Percentiles rank a stretch among this genome's conserved stretches.
These are phyloP conservation scores for Plutomurus gul DNA, from an alignment of 1,140 invertebrate genomes.

Conservation along the genomic window DNA sequence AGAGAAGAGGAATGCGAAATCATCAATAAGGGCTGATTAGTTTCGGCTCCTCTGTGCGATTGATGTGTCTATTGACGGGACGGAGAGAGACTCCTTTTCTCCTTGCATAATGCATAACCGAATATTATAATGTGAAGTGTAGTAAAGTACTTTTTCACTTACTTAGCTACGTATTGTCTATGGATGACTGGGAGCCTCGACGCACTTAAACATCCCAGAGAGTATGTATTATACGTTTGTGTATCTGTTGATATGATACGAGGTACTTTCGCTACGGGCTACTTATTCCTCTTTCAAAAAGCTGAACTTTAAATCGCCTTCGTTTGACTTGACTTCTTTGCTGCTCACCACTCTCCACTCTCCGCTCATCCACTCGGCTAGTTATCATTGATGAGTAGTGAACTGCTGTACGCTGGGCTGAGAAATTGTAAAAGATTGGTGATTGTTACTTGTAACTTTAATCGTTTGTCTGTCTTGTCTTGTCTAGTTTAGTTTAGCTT, in stretches of 20 bases:
- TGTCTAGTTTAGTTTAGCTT: conserved; percentile 11
- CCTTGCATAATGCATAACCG: not conserved
- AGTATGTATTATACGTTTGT: not conserved
- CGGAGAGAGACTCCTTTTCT: not conserved
- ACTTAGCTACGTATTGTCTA: not conserved
- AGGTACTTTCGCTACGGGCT: not conserved
- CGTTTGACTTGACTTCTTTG: not conserved
- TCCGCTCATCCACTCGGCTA: not conserved
- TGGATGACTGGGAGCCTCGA: too few relatives aligned
- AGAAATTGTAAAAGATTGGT: conserved; percentile 6
- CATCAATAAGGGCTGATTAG: conserved; percentile 53
- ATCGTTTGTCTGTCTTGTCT: not conserved
- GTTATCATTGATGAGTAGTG: not conserved
- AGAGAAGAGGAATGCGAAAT: conserved; percentile 43
- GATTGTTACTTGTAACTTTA: conserved; percentile 7
- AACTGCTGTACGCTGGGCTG: not conserved
- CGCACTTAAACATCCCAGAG: too few relatives aligned
- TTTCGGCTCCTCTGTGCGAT: conserved; percentile 49
- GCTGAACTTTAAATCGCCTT: not conserved
- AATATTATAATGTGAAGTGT: not conserved
- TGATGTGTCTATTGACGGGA: conserved; percentile 49
- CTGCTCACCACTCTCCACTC: not conserved
- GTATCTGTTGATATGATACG: not conserved
- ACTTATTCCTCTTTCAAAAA: conserved; percentile 30
- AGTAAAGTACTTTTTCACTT: conserved; percentile 16